Evolutionary conservation across 2,113 vertebrate genomes (phyloP).

Genomic region (Nansenia antarctica): DNA sequence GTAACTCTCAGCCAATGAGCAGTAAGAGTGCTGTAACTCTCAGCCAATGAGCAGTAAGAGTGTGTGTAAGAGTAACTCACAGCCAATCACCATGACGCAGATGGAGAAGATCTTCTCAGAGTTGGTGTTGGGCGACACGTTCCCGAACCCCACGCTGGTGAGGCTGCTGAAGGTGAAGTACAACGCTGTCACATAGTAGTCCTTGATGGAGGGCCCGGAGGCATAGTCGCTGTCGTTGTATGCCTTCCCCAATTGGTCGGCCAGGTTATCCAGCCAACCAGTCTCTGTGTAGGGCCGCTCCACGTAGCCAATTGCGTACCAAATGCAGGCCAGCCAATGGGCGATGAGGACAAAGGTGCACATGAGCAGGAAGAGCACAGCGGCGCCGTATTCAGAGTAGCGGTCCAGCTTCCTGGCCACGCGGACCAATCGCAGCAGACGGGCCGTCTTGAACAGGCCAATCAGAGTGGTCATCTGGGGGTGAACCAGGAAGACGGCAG

Average conservation of each 20-base stretch:
- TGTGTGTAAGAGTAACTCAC: slow-evolving; percentile 90
- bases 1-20: no score
- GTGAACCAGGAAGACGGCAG: slow-evolving; percentile 10
- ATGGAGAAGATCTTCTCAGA: slow-evolving; percentile 99
- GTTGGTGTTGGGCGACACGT: slow-evolving; percentile 97
- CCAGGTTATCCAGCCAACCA: slow-evolving; percentile 94
- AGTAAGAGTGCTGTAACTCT: no score
- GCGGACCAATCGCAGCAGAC: slow-evolving; percentile 88
- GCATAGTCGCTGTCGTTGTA: slow-evolving; percentile 87
- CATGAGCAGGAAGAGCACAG: slow-evolving; percentile 91
- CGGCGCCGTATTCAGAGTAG: slow-evolving; percentile 89
- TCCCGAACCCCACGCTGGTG: slow-evolving; percentile 96
- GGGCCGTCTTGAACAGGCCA: slow-evolving; percentile 91
- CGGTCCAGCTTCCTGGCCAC: slow-evolving; percentile 91
- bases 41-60: no score
- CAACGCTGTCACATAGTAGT: slow-evolving; percentile 95
- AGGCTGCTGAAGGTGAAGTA: slow-evolving; percentile 99
- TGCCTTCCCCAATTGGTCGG: slow-evolving; percentile 88
- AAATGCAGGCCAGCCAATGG: slow-evolving; percentile 94
- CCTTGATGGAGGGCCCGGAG: slow-evolving; percentile 92
- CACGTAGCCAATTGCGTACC: slow-evolving; percentile 93
- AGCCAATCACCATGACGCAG: slow-evolving; percentile 98
- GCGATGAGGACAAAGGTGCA: slow-evolving; percentile 92
- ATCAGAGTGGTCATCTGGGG: slow-evolving; percentile 80
- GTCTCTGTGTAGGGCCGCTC: slow-evolving; percentile 95